A percentile compares a stretch with the other conserved stretches of the same genome.
These are phyloP conservation scores for Tiliqua scincoides DNA, from an alignment of 2,113 vertebrate species.

Conservation along the genomic window DNA sequence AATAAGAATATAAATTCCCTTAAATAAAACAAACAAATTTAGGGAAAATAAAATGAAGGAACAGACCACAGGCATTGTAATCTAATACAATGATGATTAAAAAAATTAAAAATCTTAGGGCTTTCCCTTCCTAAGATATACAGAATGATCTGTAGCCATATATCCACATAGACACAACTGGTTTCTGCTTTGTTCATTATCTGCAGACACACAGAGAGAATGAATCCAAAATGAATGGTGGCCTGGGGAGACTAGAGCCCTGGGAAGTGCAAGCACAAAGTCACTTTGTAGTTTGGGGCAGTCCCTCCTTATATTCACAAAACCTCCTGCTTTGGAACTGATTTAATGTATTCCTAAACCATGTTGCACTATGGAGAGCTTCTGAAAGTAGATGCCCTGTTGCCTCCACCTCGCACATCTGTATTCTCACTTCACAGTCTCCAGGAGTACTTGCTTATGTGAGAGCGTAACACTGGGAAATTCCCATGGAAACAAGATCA, in stretches of 20 bases:
- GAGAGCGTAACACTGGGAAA: background rate
- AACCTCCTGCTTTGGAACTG: background rate
- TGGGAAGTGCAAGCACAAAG: conserved; percentile 7
- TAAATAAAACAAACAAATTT: no score
- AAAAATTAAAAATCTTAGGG: background rate
- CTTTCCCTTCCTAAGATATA: background rate
- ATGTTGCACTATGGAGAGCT: background rate
- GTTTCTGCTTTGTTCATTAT: conserved; percentile 5
- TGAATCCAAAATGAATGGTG: background rate
- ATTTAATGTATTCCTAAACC: conserved; percentile 9
- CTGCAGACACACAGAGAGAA: conserved; percentile 13
- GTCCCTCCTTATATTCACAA: background rate
- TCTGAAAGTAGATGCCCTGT: background rate
- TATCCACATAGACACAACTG: background rate
- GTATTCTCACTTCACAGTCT: background rate
- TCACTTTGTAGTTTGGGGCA: conserved; percentile 5
- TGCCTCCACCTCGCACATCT: background rate
- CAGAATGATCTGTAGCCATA: background rate
- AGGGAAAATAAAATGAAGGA: background rate
- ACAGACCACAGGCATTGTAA: no score
- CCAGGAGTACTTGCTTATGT: background rate
- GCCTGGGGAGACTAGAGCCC: conserved; percentile 12
- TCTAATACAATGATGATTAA: no score
- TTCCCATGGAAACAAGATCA: background rate
- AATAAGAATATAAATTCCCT: no score